A percentile compares a stretch with the other conserved stretches of the same genome.
Evolutionary conservation across 1,140 invertebrate species (phyloP).

Genomic region (Drosophila teissieri): DNA sequence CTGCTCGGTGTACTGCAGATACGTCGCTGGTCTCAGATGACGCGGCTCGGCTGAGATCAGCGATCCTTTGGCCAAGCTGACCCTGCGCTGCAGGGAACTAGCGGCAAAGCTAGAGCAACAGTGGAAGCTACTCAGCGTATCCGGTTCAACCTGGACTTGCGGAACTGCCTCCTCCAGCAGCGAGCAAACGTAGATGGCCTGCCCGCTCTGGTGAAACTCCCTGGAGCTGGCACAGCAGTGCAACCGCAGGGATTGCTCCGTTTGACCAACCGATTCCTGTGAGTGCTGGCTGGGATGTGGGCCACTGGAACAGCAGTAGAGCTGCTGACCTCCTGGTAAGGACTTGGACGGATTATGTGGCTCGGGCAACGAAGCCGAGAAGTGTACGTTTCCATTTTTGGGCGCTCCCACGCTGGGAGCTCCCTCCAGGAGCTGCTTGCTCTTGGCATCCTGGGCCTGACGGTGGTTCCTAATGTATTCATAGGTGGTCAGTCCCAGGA

Average conservation of each 20-base stretch:
- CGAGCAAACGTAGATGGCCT: constrained; percentile 80
- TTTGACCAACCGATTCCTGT: constrained; percentile 30
- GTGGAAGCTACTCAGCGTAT: constrained; percentile 67
- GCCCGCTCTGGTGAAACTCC: constrained; percentile 72
- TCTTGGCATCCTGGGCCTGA: constrained; percentile 78
- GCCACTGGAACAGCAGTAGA: constrained; percentile 76
- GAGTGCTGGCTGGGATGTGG: constrained; percentile 68
- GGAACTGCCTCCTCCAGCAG: constrained; percentile 64
- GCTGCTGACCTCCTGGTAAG: constrained; percentile 42
- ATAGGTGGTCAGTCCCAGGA: constrained; percentile 94
- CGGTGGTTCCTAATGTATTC: constrained; percentile 92
- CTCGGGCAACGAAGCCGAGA: constrained; percentile 45
- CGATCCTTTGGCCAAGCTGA: constrained; percentile 66
- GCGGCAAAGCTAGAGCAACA: constrained; percentile 80
- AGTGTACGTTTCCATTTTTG: constrained; percentile 50
- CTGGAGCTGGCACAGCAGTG: constrained; percentile 80
- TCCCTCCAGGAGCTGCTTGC: constrained; percentile 58
- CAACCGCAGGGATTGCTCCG: constrained; percentile 38
- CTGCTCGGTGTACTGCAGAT: constrained; percentile 80
- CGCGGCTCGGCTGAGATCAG: constrained; percentile 54
- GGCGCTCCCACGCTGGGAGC: constrained; percentile 6
- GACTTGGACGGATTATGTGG: constrained; percentile 72
- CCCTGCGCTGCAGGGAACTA: constrained; percentile 64
- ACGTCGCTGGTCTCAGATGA: constrained; percentile 54
- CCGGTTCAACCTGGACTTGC: constrained; percentile 37